These are phyloP conservation scores for Mormyrus lacerda DNA, from an alignment of 2,113 vertebrate species.

Conservation along the genomic window DNA sequence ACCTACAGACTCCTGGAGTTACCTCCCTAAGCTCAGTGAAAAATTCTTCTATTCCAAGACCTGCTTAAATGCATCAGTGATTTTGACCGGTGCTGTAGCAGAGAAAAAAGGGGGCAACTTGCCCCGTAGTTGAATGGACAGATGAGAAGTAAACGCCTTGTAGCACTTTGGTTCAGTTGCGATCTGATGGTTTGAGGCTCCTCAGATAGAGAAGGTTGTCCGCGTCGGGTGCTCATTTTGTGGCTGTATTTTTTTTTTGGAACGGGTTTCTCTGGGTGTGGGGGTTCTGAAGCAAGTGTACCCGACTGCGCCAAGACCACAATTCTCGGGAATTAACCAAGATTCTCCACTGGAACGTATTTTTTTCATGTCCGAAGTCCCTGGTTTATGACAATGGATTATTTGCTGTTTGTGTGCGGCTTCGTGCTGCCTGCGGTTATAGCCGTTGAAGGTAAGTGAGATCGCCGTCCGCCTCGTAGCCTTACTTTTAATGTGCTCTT, in stretches of 20 bases:
- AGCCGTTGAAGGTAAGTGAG: constrained; percentile 63
- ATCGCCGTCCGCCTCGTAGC: background rate
- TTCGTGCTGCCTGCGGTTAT: constrained; percentile 57
- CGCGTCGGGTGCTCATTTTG: background rate
- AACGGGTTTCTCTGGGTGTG: background rate
- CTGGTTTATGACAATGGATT: constrained; percentile 69
- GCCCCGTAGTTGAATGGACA: background rate
- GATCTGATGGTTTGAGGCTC: background rate
- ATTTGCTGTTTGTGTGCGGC: constrained; percentile 68
- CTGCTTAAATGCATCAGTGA: constrained; percentile 8
- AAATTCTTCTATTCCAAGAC: constrained; percentile 10
- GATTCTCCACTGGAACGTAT: constrained; percentile 30
- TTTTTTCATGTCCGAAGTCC: constrained; percentile 59
- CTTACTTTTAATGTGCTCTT: background rate
- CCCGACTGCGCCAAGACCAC: background rate
- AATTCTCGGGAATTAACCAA: constrained; percentile 15
- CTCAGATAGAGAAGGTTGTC: background rate
- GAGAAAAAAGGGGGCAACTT: background rate
- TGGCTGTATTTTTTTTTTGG: constrained; percentile 1
- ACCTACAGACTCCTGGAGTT: constrained; percentile 12
- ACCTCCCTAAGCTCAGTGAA: background rate
- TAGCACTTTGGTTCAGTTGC: constrained; percentile 10
- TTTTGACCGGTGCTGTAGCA: background rate
- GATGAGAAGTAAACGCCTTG: background rate
- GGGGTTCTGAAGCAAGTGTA: constrained; percentile 6